phyloP scores from a whole-genome alignment of 2,797 vertebrate species.

The Momotus momota region DNA sequence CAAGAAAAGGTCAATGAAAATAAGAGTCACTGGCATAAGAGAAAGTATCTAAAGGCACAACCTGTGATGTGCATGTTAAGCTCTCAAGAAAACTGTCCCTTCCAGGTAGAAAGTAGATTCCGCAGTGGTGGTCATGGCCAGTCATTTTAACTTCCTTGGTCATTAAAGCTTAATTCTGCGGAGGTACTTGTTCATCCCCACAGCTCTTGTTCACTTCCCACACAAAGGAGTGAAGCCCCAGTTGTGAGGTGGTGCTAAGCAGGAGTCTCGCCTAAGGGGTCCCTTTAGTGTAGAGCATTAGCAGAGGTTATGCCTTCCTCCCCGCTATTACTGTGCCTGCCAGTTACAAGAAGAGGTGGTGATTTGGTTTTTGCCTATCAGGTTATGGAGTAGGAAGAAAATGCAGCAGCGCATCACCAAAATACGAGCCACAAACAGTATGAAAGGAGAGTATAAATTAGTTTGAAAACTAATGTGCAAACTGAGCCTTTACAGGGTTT shows the following conservation, averaged over 20 bases:
- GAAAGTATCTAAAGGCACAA: not conserved
- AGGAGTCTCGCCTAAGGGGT: accelerated
- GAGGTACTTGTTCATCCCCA: not conserved
- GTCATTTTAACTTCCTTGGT: not conserved
- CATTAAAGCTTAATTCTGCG: not conserved
- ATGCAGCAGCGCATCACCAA: not conserved
- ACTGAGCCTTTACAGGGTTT: not conserved
- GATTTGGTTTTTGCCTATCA: not conserved
- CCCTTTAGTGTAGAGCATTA: not conserved
- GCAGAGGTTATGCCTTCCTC: not conserved
- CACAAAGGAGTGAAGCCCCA: not conserved
- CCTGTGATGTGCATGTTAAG: not conserved
- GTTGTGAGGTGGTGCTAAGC: not conserved
- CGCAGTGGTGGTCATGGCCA: too few species aligned
- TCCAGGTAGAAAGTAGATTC: not conserved
- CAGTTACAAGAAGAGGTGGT: not conserved
- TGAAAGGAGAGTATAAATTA: not conserved
- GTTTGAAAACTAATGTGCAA: not conserved
- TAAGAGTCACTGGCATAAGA: not conserved
- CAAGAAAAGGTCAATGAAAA: not conserved
- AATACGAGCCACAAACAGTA: not conserved
- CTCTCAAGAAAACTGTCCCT: not conserved
- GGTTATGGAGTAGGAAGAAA: not conserved
- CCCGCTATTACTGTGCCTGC: accelerated
- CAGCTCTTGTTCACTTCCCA: not conserved